These are phyloP conservation scores for Dynastes hyllus DNA, from an alignment of 2,888 invertebrate species.

Conservation along the genomic window DNA sequence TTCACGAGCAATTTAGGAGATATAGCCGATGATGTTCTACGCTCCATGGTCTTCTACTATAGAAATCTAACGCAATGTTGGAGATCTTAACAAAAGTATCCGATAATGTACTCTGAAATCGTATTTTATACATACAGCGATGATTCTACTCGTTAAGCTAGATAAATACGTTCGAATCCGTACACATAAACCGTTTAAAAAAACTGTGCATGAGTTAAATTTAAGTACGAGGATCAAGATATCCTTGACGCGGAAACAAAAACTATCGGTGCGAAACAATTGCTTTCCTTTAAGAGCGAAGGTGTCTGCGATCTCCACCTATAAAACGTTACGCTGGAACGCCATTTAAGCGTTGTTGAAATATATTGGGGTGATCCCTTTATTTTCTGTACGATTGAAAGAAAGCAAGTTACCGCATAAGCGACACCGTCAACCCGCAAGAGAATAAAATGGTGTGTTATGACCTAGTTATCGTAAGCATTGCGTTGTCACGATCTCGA, in stretches of 20 bases:
- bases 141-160: too few species aligned
- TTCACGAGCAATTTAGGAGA: too few species aligned
- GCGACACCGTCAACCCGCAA: constrained; percentile 3
- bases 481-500: constrained; percentile 34
- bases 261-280: constrained; percentile 38
- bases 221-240: constrained; percentile 33
- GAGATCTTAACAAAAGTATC: too few species aligned
- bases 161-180: not conserved
- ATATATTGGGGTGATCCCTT: not conserved
- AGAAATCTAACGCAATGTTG: too few species aligned
- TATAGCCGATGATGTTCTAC: too few species aligned
- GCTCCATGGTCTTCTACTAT: too few species aligned
- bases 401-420: constrained; percentile 36
- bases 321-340: constrained; percentile 26
- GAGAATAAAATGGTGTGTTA: constrained; percentile 28
- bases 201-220: constrained; percentile 19
- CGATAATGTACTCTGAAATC: too few species aligned
- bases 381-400: not conserved
- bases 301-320: constrained; percentile 41
- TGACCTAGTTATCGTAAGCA: constrained; percentile 39
- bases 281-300: constrained; percentile 46
- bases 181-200: constrained; percentile 6
- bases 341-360: constrained; percentile 13
- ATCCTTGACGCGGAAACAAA: constrained; percentile 41
- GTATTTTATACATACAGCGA: too few species aligned